Evolutionary conservation across 2,113 vertebrate species (phyloP).

Genomic region (Heteronetta atricapilla): DNA sequence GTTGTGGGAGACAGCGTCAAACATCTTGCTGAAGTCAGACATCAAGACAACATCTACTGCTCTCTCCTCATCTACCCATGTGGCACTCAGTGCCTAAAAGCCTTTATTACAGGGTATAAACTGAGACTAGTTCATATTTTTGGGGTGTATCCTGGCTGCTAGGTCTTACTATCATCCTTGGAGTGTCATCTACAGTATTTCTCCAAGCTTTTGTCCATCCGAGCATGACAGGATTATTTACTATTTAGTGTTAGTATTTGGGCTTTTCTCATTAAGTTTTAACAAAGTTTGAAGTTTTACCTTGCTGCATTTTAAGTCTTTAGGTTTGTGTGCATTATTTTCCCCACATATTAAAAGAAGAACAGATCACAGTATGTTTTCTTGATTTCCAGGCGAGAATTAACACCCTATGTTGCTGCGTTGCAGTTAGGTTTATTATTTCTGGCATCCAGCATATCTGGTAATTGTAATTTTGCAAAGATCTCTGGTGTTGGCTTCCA

Average conservation of each 20-base stretch:
- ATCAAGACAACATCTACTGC: too few species aligned
- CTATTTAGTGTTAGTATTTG: background rate
- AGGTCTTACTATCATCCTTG: background rate
- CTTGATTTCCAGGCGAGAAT: background rate
- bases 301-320: background rate
- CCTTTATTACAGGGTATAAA: background rate
- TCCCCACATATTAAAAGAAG: background rate
- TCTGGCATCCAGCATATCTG: background rate
- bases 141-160: background rate
- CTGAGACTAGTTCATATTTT: background rate
- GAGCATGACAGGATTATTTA: background rate
- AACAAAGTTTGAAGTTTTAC: background rate
- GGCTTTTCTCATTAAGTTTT: background rate
- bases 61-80: too few species aligned
- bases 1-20: too few species aligned
- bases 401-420: background rate
- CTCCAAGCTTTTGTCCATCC: background rate
- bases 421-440: slow-evolving; percentile 10
- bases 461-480: slow-evolving; percentile 22
- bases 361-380: background rate
- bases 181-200: background rate
- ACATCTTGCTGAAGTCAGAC: too few species aligned
- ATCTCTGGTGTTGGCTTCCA: slow-evolving; percentile 1
- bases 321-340: background rate
- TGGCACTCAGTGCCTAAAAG: background rate